Percentiles rank a stretch among this genome's conserved stretches.
Evolutionary conservation across 2,888 invertebrate species (phyloP).

Genomic region (Petrolisthes manimaculis): DNA sequence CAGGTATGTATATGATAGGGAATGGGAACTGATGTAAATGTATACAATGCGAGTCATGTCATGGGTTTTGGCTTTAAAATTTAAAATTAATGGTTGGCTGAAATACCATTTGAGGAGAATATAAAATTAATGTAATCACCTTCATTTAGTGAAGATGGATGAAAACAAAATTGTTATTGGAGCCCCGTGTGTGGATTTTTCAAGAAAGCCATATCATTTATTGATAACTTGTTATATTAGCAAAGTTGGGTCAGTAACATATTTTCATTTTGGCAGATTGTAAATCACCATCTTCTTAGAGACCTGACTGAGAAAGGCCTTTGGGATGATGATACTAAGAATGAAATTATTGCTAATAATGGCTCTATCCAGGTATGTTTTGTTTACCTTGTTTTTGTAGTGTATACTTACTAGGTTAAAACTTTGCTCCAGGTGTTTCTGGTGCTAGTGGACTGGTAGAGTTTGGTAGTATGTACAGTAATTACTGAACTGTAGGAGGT

Average conservation of each 20-base stretch:
- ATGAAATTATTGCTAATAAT: constrained; percentile 87
- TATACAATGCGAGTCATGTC: too few relatives aligned
- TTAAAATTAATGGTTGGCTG: not conserved
- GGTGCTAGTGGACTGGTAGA: not conserved
- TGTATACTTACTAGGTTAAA: too few relatives aligned
- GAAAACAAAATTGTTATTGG: too few relatives aligned
- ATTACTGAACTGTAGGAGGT: too few relatives aligned
- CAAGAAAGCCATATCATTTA: too few relatives aligned
- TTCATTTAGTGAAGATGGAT: too few relatives aligned
- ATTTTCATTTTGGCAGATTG: constrained; percentile 76
- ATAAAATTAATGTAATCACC: too few relatives aligned
- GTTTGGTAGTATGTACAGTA: not conserved
- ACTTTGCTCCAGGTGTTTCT: not conserved
- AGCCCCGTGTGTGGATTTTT: too few relatives aligned
- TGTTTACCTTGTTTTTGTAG: too few relatives aligned
- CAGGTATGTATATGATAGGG: constrained; percentile 71
- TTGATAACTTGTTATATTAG: too few relatives aligned
- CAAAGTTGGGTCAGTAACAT: too few relatives aligned
- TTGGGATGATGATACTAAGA: constrained; percentile 97
- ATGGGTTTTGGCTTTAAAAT: not conserved
- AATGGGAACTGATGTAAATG: not conserved
- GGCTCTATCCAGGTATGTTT: constrained; percentile 84
- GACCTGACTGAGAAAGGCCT: constrained; percentile 91
- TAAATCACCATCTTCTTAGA: constrained; percentile 93
- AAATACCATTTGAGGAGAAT: not conserved